Evolutionary conservation across 2,888 invertebrate genomes (phyloP).

Genomic region (Xylocampa areola): DNA sequence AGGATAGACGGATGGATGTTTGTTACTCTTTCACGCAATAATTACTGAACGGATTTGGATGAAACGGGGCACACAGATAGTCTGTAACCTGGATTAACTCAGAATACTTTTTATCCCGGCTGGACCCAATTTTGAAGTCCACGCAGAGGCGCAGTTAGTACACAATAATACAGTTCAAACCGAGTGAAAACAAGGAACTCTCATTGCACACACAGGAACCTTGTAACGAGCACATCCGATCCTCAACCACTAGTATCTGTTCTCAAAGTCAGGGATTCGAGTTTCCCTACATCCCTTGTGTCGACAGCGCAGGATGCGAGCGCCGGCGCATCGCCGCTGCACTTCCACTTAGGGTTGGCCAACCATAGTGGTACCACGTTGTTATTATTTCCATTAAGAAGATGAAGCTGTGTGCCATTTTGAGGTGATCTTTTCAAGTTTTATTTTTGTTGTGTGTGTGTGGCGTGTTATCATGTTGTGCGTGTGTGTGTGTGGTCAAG

Average conservation of each 20-base stretch:
- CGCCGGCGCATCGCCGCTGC: slow-evolving; percentile 23
- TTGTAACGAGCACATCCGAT: slow-evolving; percentile 21
- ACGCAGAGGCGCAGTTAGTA: too few species aligned
- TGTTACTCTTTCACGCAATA: too few species aligned
- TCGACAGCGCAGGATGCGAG: slow-evolving; percentile 34
- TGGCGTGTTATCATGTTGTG: neutral
- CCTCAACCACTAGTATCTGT: neutral
- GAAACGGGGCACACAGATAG: too few species aligned
- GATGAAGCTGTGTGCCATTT: slow-evolving; percentile 36
- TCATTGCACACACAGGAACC: slow-evolving; percentile 43
- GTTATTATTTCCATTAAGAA: slow-evolving; percentile 8
- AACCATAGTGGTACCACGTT: slow-evolving; percentile 37
- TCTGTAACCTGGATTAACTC: too few species aligned
- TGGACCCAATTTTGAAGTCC: too few species aligned
- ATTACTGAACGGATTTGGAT: too few species aligned
- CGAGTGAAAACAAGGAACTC: slow-evolving; percentile 50
- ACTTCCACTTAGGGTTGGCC: slow-evolving; percentile 44
- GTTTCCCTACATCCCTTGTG: slow-evolving; percentile 53
- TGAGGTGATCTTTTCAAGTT: slow-evolving; percentile 35
- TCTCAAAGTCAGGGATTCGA: slow-evolving; percentile 46
- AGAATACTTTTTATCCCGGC: too few species aligned
- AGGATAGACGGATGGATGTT: too few species aligned
- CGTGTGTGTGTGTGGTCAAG: neutral
- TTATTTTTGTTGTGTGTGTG: neutral
- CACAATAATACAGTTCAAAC: neutral